Percentiles rank a stretch among this genome's conserved stretches.
Conservation (phyloP, 2,888 invertebrate species). For the Papilio protenor region DNA sequence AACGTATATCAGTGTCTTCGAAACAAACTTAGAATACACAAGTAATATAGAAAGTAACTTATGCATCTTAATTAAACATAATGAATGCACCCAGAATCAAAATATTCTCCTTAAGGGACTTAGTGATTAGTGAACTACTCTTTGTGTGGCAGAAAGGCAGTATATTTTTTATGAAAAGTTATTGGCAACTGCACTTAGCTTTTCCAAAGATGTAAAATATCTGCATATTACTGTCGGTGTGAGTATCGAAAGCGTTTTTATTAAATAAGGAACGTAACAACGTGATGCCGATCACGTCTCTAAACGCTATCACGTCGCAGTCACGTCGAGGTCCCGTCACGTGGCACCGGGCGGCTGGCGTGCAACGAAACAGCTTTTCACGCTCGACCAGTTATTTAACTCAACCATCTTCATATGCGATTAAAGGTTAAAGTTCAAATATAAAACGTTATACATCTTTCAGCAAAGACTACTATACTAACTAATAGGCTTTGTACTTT, state of each 20-base stretch:
- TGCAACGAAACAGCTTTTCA: constrained; percentile 11
- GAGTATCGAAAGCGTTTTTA: neutral
- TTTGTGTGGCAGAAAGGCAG: too few relatives aligned
- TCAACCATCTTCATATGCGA: neutral
- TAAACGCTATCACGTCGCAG: neutral
- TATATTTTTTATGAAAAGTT: too few relatives aligned
- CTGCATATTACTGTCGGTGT: neutral
- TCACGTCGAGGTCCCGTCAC: neutral
- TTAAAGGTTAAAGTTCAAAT: constrained; percentile 14
- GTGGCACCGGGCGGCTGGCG: neutral
- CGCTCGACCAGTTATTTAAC: constrained; percentile 25
- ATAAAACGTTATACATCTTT: neutral
- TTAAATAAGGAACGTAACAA: neutral
- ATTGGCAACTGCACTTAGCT: neutral
- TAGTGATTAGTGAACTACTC: too few relatives aligned
- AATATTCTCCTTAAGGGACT: too few relatives aligned
- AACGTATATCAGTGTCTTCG: too few relatives aligned
- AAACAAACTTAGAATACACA: too few relatives aligned
- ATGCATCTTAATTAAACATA: too few relatives aligned
- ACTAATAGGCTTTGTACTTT: neutral
- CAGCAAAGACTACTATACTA: neutral
- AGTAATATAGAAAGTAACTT: too few relatives aligned
- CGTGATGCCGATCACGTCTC: constrained; percentile 7
- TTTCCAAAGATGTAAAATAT: neutral
- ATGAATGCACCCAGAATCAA: too few relatives aligned